Percentiles rank a stretch among this genome's conserved stretches.
phyloP scores from a whole-genome alignment of 2,797 vertebrate species.

The Bucorvus abyssinicus region DNA sequence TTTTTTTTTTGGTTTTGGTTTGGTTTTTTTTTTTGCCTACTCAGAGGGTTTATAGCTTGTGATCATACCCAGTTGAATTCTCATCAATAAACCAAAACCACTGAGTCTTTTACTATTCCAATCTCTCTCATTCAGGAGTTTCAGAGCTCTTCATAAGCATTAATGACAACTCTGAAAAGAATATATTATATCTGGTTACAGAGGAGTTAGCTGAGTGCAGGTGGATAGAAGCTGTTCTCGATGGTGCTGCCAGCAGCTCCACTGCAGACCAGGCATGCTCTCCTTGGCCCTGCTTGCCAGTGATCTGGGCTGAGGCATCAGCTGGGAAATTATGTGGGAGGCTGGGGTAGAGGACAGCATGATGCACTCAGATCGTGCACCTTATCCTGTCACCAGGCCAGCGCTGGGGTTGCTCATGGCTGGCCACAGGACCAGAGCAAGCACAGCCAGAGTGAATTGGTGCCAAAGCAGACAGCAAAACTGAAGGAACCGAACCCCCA shows the following conservation, averaged over 20 bases:
- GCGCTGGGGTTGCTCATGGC: fast-evolving
- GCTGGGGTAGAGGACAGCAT: not conserved
- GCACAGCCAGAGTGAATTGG: not conserved
- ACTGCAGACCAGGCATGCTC: fast-evolving
- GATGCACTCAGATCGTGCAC: fast-evolving
- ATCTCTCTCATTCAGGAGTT: not conserved
- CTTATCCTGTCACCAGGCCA: not conserved
- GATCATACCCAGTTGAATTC: not conserved
- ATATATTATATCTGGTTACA: not conserved
- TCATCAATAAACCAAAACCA: not conserved
- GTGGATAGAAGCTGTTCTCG: not conserved
- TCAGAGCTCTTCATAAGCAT: not conserved
- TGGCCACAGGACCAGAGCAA: not conserved
- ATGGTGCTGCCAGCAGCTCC: not conserved
- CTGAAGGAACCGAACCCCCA: not conserved
- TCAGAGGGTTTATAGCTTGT: not conserved
- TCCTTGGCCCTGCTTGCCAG: not conserved
- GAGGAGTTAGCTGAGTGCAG: not conserved
- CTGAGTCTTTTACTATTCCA: not conserved
- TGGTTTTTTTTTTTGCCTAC: not conserved
- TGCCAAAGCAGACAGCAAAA: not conserved
- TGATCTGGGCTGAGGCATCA: not conserved
- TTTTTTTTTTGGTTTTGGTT: not conserved
- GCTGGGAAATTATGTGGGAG: not conserved
- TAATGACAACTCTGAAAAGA: not conserved